These are phyloP conservation scores for Danio choprae DNA, from an alignment of 2,797 vertebrate genomes.

Conservation along the genomic window DNA sequence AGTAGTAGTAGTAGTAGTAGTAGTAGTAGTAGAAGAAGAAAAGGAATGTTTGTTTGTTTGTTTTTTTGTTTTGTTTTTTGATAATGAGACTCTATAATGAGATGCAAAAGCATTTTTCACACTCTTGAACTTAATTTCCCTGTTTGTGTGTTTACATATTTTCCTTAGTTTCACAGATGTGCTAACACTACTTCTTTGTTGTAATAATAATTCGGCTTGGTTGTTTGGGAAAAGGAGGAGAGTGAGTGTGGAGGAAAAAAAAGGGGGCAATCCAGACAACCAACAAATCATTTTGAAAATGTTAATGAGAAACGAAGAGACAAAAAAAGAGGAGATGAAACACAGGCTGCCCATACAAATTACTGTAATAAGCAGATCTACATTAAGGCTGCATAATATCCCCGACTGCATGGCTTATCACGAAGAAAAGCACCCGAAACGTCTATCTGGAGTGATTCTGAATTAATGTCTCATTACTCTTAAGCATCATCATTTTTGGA, in stretches of 20 bases:
- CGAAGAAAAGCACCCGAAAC: slow-evolving; percentile 69
- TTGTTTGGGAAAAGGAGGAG: slow-evolving; percentile 44
- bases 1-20: too few species aligned
- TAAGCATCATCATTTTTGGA: slow-evolving; percentile 79
- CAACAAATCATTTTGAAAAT: slow-evolving; percentile 71
- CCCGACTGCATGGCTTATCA: slow-evolving; percentile 73
- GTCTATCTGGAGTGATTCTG: slow-evolving; percentile 74
- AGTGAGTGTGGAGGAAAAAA: slow-evolving; percentile 43
- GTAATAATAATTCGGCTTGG: slow-evolving; percentile 42
- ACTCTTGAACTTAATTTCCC: neutral
- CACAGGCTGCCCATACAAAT: slow-evolving; percentile 74
- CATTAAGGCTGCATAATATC: slow-evolving; percentile 77
- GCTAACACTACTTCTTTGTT: slow-evolving; percentile 29
- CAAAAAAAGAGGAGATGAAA: slow-evolving; percentile 71
- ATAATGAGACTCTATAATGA: slow-evolving; percentile 32
- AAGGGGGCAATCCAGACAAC: slow-evolving; percentile 61
- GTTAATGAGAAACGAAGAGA: slow-evolving; percentile 78
- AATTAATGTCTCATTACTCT: slow-evolving; percentile 82
- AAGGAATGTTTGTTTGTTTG: neutral
- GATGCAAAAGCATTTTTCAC: neutral
- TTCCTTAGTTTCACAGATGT: slow-evolving; percentile 28
- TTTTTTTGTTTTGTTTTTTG: neutral
- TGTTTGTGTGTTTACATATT: slow-evolving; percentile 26
- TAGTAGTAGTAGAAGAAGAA: too few species aligned
- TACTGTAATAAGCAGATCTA: slow-evolving; percentile 79